Evolutionary conservation across 2,113 vertebrate species (phyloP).

Genomic region (Phalacrocorax aristotelis): DNA sequence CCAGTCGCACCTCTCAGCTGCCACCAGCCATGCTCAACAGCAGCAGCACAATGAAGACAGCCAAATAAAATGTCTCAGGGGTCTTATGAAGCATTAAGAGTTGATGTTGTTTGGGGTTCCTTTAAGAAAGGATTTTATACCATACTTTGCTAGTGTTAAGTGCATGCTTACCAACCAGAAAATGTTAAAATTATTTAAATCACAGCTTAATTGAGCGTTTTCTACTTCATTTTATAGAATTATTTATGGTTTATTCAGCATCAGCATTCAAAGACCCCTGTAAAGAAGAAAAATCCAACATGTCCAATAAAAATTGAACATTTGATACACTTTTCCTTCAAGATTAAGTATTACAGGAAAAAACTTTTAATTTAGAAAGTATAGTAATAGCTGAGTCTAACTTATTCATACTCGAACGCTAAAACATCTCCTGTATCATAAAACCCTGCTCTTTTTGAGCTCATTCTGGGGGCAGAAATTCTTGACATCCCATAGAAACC

Average conservation of each 20-base stretch:
- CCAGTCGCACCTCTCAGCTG: not conserved
- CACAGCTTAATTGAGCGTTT: not conserved
- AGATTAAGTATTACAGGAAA: not conserved
- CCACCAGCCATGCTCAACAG: not conserved
- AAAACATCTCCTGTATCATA: not conserved
- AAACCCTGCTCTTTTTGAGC: not conserved
- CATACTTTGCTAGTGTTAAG: not conserved
- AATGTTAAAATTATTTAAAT: not conserved
- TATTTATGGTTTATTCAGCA: not conserved
- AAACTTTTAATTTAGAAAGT: not conserved
- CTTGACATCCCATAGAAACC: not conserved
- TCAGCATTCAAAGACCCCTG: not conserved
- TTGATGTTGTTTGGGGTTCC: rapidly evolving
- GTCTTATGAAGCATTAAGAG: not conserved
- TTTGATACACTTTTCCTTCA: not conserved
- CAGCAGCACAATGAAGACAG: not conserved
- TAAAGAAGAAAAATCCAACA: not conserved
- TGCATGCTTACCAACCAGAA: not conserved
- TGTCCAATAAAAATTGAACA: not conserved
- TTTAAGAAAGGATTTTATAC: not conserved
- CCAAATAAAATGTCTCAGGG: not conserved
- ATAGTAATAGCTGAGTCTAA: not conserved
- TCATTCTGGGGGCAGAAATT: not conserved
- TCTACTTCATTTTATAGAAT: not conserved
- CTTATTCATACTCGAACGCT: not conserved